Conservation (phyloP, 1,140 invertebrate species). For the Trachymyrmex cornetzi region DNA sequence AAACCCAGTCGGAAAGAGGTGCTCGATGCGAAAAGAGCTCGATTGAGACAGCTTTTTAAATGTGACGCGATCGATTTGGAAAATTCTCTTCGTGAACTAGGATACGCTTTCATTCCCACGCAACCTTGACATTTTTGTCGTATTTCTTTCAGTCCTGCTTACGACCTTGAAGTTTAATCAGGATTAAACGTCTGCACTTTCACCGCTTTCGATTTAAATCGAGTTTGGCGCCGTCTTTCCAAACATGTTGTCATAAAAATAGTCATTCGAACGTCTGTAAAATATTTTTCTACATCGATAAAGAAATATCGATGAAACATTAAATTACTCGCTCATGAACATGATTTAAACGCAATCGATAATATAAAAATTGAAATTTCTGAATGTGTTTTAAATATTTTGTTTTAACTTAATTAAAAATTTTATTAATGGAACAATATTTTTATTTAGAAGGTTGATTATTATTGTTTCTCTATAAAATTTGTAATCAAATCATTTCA, state of each 20-base stretch:
- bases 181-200: slow-evolving; percentile 35
- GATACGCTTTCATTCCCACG: slow-evolving; percentile 62
- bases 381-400: neutral
- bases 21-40: slow-evolving; percentile 50
- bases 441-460: neutral
- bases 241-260: neutral
- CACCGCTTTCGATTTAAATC: slow-evolving; percentile 47
- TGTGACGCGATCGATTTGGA: slow-evolving; percentile 51
- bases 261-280: neutral
- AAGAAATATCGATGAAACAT: neutral
- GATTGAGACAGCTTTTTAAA: slow-evolving; percentile 42
- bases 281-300: neutral
- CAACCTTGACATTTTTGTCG: slow-evolving; percentile 55
- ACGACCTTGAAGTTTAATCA: slow-evolving; percentile 34
- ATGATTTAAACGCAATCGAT: neutral
- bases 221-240: neutral
- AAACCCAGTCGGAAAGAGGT: slow-evolving; percentile 30
- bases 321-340: neutral
- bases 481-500: neutral
- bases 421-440: slow-evolving; percentile 1
- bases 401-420: neutral
- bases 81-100: slow-evolving; percentile 50
- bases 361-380: neutral
- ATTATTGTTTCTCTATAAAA: neutral
- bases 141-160: slow-evolving; percentile 25